phyloP scores from a whole-genome alignment of 2,888 invertebrate species.

The Phengaris arion region DNA sequence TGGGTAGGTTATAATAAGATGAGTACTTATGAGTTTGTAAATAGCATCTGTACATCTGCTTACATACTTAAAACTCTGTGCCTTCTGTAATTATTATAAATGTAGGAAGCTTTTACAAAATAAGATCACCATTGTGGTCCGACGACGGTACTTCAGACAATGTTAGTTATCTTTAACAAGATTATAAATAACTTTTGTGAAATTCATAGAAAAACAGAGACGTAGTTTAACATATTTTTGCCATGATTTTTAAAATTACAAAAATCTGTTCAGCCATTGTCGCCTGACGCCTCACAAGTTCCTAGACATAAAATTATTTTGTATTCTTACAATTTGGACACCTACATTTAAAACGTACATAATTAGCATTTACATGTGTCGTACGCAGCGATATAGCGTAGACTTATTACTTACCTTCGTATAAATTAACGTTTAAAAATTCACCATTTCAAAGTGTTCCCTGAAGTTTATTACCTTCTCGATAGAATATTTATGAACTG shows the following conservation, averaged over 20 bases:
- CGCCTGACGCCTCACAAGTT: background rate
- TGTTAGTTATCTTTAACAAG: too few relatives aligned
- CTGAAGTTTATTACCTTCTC: conserved; percentile 22
- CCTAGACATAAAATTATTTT: too few relatives aligned
- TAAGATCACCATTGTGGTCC: background rate
- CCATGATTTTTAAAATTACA: background rate
- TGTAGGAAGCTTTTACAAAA: too few relatives aligned
- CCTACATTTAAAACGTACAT: background rate
- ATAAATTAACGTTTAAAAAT: conserved; percentile 11
- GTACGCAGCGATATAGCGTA: conserved; percentile 15
- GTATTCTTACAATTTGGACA: background rate
- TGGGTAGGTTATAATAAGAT: background rate
- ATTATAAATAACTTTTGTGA: background rate
- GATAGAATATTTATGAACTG: conserved; percentile 20
- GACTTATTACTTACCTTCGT: conserved; percentile 20
- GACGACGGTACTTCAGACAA: background rate
- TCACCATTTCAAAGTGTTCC: conserved; percentile 22
- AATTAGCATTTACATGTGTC: conserved; percentile 9
- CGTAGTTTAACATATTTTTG: background rate
- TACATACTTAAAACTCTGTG: too few relatives aligned
- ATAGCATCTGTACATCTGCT: too few relatives aligned
- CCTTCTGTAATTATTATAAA: too few relatives aligned
- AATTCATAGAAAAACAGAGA: background rate
- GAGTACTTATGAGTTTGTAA: background rate
- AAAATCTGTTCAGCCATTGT: background rate